Conservation (phyloP, 2,797 vertebrate species). For the Notamacropus eugenii region DNA sequence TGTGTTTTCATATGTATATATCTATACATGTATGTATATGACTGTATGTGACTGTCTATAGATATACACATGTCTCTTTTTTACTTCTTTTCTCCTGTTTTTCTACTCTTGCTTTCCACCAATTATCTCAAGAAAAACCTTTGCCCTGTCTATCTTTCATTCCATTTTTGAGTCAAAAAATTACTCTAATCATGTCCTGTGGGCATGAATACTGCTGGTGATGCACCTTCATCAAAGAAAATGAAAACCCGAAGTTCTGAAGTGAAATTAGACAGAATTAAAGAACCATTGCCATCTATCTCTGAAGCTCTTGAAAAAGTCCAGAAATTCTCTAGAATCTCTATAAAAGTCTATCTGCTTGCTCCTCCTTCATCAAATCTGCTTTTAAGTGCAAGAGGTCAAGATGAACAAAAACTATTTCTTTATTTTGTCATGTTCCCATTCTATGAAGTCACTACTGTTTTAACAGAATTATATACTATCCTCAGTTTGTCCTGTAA, state of each 20-base stretch:
- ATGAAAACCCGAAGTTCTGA: not conserved
- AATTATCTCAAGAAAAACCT: not conserved
- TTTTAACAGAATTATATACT: not conserved
- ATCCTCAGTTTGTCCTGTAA: not conserved
- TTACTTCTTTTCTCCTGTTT: not conserved
- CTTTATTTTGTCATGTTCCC: not conserved
- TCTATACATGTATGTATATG: not conserved
- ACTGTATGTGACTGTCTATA: not conserved
- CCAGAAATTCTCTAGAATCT: not conserved
- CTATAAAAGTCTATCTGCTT: not conserved
- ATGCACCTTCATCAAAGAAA: not conserved
- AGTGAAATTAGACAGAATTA: not conserved
- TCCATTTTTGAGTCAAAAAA: not conserved
- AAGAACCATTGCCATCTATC: not conserved
- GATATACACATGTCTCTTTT: not conserved
- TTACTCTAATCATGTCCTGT: not conserved
- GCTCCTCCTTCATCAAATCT: not conserved
- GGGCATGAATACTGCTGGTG: not conserved
- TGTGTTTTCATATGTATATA: too few relatives aligned
- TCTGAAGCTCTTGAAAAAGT: not conserved
- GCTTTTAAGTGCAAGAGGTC: not conserved
- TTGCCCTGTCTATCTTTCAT: not conserved
- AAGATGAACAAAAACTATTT: not conserved
- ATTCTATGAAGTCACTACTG: not conserved
- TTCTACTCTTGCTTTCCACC: not conserved